These are phyloP conservation scores for Sussaba pulchella DNA, from an alignment of 2,888 invertebrate genomes.

Conservation along the genomic window DNA sequence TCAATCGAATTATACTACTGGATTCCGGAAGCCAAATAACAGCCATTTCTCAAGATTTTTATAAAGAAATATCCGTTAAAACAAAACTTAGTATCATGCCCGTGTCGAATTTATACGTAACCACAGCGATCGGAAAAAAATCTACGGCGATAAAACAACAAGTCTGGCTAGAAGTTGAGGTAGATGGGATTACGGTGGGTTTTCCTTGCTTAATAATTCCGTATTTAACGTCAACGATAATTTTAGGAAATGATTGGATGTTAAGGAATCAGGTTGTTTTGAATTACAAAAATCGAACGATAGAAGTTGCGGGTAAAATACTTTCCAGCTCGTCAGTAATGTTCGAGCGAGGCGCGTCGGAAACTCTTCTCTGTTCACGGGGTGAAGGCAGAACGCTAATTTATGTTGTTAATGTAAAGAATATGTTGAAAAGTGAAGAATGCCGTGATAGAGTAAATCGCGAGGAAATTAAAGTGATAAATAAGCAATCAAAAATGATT, in stretches of 20 bases:
- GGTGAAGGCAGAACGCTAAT: not conserved
- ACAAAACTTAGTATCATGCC: constrained; percentile 4
- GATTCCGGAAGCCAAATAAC: constrained; percentile 54
- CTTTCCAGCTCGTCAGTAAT: too few species aligned
- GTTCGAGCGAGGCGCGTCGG: too few species aligned
- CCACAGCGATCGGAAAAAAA: constrained; percentile 12
- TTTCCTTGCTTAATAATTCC: constrained; percentile 20
- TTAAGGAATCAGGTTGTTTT: too few species aligned
- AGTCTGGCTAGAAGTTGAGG: not conserved
- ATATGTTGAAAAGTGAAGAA: not conserved
- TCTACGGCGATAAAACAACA: not conserved
- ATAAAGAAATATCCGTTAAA: constrained; percentile 2
- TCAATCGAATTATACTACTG: not conserved
- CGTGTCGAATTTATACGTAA: constrained; percentile 21
- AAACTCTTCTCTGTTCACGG: not conserved
- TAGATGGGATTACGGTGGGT: not conserved
- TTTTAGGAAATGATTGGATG: too few species aligned
- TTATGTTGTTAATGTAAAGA: not conserved
- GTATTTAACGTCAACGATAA: not conserved
- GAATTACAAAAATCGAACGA: too few species aligned
- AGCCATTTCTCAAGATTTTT: constrained; percentile 43
- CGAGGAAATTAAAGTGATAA: not conserved
- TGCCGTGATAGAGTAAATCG: not conserved
- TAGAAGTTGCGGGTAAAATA: too few species aligned
- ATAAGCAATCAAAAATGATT: not conserved